phyloP scores from a whole-genome alignment of 30 jellyfish, hydroid and myxozoan species.

The Chrysaora quinquecirrha region DNA sequence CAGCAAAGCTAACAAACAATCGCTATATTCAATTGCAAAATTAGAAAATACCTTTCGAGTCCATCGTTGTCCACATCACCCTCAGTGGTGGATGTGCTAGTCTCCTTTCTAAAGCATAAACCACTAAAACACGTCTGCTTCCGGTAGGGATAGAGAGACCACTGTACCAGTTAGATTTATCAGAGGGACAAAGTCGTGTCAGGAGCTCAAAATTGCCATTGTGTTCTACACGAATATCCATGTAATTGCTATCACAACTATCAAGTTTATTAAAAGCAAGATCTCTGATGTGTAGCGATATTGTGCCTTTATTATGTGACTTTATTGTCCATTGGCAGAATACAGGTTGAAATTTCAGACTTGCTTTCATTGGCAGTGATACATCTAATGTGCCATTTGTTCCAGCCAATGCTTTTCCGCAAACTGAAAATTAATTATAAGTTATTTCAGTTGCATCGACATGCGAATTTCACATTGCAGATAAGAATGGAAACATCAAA shows the following conservation, averaged over 20 bases:
- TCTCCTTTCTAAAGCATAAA: slow-evolving; percentile 11
- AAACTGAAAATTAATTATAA: slow-evolving; percentile 48
- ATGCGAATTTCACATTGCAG: too few species aligned
- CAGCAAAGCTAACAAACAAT: too few species aligned
- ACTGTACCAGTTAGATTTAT: neutral
- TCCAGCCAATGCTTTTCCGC: slow-evolving; percentile 43
- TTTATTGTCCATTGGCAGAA: slow-evolving; percentile 59
- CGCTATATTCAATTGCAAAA: too few species aligned
- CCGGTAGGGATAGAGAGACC: slow-evolving; percentile 39
- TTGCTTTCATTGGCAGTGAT: neutral
- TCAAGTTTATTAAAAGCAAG: slow-evolving; percentile 30
- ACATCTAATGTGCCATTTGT: slow-evolving; percentile 21
- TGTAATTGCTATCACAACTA: slow-evolving; percentile 27
- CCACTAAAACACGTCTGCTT: slow-evolving; percentile 34
- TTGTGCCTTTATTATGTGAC: neutral
- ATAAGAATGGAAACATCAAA: too few species aligned
- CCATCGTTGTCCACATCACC: slow-evolving; percentile 42
- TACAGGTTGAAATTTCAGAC: neutral
- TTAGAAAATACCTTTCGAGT: neutral
- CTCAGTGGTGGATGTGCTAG: neutral
- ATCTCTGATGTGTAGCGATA: slow-evolving; percentile 31
- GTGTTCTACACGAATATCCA: slow-evolving; percentile 25
- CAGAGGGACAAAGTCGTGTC: slow-evolving; percentile 51
- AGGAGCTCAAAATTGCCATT: slow-evolving; percentile 10
- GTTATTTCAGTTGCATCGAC: too few species aligned